Conservation (phyloP, 2,113 vertebrate genomes). For the Strix aluco region DNA sequence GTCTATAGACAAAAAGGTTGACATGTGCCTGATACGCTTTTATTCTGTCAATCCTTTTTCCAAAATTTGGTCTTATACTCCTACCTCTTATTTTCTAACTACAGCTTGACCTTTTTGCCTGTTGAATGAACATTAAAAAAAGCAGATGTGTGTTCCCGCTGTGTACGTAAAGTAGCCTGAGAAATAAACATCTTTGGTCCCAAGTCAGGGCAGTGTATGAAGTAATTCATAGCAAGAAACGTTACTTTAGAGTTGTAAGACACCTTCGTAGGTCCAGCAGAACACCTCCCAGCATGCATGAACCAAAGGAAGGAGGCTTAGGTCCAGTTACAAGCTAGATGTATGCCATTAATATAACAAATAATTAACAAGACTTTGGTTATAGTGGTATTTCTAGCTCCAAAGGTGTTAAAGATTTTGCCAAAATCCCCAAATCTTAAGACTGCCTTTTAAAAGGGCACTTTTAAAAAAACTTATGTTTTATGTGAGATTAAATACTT, state of each 20-base stretch:
- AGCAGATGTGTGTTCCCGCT: neutral
- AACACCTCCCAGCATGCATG: neutral
- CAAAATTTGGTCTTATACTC: neutral
- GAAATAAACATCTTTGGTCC: neutral
- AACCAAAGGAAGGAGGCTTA: neutral
- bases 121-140: neutral
- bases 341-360: neutral
- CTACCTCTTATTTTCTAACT: neutral
- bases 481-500: neutral
- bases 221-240: neutral
- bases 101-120: neutral
- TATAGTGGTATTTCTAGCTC: neutral
- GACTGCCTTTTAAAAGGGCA: neutral
- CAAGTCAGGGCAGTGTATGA: neutral
- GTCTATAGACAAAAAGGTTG: neutral
- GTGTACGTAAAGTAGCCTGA: neutral
- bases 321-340: neutral
- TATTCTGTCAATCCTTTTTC: neutral
- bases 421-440: neutral
- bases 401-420: neutral
- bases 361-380: neutral
- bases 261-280: neutral
- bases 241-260: neutral
- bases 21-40: neutral
- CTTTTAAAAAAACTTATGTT: neutral